Percentiles rank a stretch among this genome's conserved stretches.
Conservation (phyloP, 1,140 invertebrate species). For the Pseudomyrmex dendroicus region DNA sequence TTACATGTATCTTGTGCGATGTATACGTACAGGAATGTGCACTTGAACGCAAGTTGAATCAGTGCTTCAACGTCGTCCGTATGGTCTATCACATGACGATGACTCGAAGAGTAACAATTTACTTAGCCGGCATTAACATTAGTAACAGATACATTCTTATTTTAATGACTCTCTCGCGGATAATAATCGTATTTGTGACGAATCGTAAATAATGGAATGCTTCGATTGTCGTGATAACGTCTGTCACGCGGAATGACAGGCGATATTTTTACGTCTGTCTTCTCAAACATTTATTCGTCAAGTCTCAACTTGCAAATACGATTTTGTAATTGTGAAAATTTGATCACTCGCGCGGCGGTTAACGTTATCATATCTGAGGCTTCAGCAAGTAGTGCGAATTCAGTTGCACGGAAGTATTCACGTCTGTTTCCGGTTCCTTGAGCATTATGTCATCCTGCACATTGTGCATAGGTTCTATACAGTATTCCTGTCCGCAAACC, state of each 20-base stretch:
- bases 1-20: conserved; percentile 15
- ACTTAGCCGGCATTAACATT: conserved; percentile 4
- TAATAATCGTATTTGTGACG: conserved; percentile 17
- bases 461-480: conserved; percentile 77
- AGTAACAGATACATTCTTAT: conserved; percentile 28
- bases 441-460: conserved; percentile 74
- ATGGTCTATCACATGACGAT: conserved; percentile 26
- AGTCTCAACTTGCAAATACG: neutral
- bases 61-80: conserved; percentile 14
- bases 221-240: neutral
- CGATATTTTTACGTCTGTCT: neutral
- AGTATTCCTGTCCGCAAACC: conserved; percentile 85
- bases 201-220: conserved; percentile 50
- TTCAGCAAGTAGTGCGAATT: conserved; percentile 56
- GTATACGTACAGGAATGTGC: conserved; percentile 28
- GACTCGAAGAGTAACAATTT: conserved; percentile 34
- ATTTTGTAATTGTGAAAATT: conserved; percentile 9
- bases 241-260: too few species aligned
- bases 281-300: conserved; percentile 3
- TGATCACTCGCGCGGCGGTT: neutral
- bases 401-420: conserved; percentile 75
- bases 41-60: conserved; percentile 1
- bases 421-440: conserved; percentile 77
- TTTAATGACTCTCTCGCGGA: conserved; percentile 33
- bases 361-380: conserved; percentile 47